Base-by-base conservation (phyloP, 37 sponge, comb jelly and placozoan genomes). In the Cliona cf. orientalis region DNA sequence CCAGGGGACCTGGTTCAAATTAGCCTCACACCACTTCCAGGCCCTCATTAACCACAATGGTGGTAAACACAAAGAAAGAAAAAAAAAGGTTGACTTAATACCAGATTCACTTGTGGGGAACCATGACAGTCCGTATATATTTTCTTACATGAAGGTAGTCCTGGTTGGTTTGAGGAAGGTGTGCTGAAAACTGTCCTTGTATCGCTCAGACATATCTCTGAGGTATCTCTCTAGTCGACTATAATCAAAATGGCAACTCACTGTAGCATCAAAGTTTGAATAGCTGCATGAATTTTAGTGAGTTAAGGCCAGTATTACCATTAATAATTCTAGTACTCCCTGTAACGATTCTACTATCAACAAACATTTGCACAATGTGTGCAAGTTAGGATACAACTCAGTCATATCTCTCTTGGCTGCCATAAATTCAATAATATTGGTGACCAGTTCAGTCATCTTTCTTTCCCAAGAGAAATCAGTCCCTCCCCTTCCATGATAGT, bases 401-500 rank as follows among this genome's bases (percentile, higher is more conserved):
- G 58, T 79, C 90, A 89, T 89, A 49, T 84, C 85, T 40, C 56
- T 83, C 57, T 59, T 83, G 42, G 80, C 80, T 31, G 43, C 38
- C 26, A 84, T 58, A 49, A 42, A 89, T 22, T 89, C 90, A 19
- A 60, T 25, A 5, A 78, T 57, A 31, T 55, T 37, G 21, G 57
- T 6, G 37, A 78, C 64, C n/a, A 89, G 67, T 6, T 89, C 90
- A 38, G 90, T 57, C 85, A 89, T 71, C 39, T 73, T 89, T 61
- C 74, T 72, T 75, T 89, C 90, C 90, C 90, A 89, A 0, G 74
- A 64, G 57, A 79, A 71, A 44, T 84, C 85, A 11, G 80, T 89
- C 22, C 90, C 90, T 58, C 90, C 90, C 41, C 71, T 73, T 21
- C 72, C 39, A 39, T 66, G 61, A 23, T 42, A 38, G 56, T 84